phyloP scores from a whole-genome alignment of 1,140 invertebrate genomes.

The Drosophila azteca region DNA sequence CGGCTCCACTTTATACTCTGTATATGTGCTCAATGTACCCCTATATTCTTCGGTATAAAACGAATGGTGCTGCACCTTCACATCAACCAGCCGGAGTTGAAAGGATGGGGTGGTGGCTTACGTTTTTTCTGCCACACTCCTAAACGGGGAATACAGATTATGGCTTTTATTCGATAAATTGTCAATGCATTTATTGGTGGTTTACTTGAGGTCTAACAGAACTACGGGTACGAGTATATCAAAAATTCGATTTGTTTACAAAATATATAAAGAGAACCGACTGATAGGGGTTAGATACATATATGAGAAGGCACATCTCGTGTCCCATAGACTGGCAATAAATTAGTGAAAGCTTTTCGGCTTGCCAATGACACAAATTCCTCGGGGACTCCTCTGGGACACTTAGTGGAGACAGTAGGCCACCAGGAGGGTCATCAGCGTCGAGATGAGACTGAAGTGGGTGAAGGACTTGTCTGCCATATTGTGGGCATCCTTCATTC shows the following conservation, averaged over 20 bases:
- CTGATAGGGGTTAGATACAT: constrained; percentile 1
- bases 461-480: constrained; percentile 12
- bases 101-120: too few species aligned
- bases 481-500: constrained; percentile 57
- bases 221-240: constrained; percentile 55
- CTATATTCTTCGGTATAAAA: too few species aligned
- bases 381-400: neutral
- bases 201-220: constrained; percentile 43
- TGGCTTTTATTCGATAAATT: constrained; percentile 12
- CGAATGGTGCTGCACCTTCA: too few species aligned
- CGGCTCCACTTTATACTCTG: too few species aligned
- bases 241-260: constrained; percentile 62
- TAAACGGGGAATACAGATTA: too few species aligned
- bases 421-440: constrained; percentile 53
- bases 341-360: constrained; percentile 40
- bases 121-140: too few species aligned
- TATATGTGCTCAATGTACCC: too few species aligned
- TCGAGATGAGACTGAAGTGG: constrained; percentile 45
- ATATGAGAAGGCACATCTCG: constrained; percentile 1
- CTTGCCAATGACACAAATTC: constrained; percentile 18
- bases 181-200: constrained; percentile 29
- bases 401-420: constrained; percentile 62
- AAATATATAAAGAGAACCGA: constrained; percentile 34
- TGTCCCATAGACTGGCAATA: constrained; percentile 27
- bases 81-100: too few species aligned